phyloP scores from a whole-genome alignment of 2,797 vertebrate species.

The Myripristis murdjan region DNA sequence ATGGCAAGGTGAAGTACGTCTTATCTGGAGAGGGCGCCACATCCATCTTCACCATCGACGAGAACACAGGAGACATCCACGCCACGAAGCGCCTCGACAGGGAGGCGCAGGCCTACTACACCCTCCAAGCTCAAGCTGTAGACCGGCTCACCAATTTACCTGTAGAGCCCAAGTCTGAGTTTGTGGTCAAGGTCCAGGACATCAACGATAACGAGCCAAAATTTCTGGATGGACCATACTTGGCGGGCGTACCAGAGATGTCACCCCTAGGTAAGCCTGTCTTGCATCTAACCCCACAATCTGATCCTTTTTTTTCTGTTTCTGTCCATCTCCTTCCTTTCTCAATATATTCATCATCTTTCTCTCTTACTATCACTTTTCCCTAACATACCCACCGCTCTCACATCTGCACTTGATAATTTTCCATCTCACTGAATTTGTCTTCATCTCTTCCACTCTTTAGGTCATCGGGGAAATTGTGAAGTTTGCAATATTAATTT shows the following conservation, averaged over 20 bases:
- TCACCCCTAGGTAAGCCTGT: constrained; percentile 91
- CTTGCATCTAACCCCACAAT: constrained; percentile 5
- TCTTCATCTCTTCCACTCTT: constrained; percentile 56
- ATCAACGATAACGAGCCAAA: constrained; percentile 98
- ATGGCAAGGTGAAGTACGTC: constrained; percentile 97
- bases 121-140: constrained; percentile 93
- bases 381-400: constrained; percentile 46
- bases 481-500: constrained; percentile 64
- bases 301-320: background rate
- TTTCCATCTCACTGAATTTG: constrained; percentile 66
- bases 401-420: constrained; percentile 63
- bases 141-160: constrained; percentile 92
- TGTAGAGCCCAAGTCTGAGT: constrained; percentile 93
- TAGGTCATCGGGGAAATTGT: constrained; percentile 42
- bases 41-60: constrained; percentile 98
- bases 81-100: constrained; percentile 96
- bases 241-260: constrained; percentile 96
- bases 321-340: background rate
- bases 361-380: constrained; percentile 29
- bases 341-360: constrained; percentile 7
- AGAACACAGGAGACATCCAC: constrained; percentile 97
- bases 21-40: constrained; percentile 94
- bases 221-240: constrained; percentile 95
- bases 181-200: constrained; percentile 98
- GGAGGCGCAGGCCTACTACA: constrained; percentile 97